phyloP scores from a whole-genome alignment of 2,888 invertebrate genomes.

The Crepidodera aurea region DNA sequence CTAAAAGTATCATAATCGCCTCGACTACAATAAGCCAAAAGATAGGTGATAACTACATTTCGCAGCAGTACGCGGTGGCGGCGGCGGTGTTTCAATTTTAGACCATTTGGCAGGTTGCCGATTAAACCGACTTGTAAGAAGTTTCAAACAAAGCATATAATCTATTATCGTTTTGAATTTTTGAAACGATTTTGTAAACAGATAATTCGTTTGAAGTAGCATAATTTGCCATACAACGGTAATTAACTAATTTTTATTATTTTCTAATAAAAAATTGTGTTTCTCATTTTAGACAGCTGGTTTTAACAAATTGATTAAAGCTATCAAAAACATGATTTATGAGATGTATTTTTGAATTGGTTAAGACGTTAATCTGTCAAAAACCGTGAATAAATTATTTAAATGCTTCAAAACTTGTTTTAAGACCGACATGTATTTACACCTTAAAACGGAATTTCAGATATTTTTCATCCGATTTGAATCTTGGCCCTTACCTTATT shows the following conservation, averaged over 20 bases:
- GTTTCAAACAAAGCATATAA: neutral
- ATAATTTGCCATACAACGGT: neutral
- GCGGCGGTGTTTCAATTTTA: neutral
- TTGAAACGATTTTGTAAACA: neutral
- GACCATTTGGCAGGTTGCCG: neutral
- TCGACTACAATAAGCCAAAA: neutral
- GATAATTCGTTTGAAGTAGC: neutral
- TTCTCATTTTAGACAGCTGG: too few species aligned
- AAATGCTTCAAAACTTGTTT: too few species aligned
- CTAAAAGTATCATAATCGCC: neutral
- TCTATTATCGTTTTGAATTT: neutral
- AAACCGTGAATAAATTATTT: too few species aligned
- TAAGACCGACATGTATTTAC: too few species aligned
- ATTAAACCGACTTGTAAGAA: neutral
- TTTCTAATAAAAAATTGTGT: too few species aligned
- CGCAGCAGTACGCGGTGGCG: neutral
- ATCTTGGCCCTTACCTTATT: too few species aligned
- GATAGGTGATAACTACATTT: constrained; percentile 2
- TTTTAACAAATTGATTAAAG: too few species aligned
- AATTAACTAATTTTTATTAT: neutral
- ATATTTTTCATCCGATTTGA: too few species aligned
- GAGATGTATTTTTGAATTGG: too few species aligned
- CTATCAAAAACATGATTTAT: too few species aligned
- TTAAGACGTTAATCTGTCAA: too few species aligned
- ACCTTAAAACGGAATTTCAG: too few species aligned